Conservation (phyloP, 2,797 vertebrate genomes). For the Falco concolor region DNA sequence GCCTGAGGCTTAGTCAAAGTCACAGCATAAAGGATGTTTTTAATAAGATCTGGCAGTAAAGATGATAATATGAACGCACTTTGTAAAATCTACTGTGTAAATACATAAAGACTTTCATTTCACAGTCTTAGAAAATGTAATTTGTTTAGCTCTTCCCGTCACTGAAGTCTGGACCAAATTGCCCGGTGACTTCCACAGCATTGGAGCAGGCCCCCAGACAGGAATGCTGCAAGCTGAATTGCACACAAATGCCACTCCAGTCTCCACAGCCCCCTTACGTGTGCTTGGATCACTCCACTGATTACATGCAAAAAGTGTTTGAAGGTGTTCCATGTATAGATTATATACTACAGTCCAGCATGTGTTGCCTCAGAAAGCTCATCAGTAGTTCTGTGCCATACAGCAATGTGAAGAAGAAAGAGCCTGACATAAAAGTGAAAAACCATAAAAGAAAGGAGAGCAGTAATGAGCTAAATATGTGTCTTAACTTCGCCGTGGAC, state of each 20-base stretch:
- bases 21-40: background rate
- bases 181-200: background rate
- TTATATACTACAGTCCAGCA: background rate
- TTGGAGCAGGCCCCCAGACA: background rate
- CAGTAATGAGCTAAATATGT: constrained; percentile 41
- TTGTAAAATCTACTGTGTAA: background rate
- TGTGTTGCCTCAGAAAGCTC: background rate
- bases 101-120: background rate
- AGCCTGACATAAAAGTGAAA: constrained; percentile 20
- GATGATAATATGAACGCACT: background rate
- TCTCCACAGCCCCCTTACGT: background rate
- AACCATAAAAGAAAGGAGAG: constrained; percentile 18
- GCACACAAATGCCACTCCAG: background rate
- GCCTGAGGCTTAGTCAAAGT: background rate
- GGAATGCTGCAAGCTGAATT: background rate
- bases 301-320: background rate
- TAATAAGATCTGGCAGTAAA: background rate
- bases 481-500: constrained; percentile 12
- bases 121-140: background rate
- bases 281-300: background rate
- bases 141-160: background rate
- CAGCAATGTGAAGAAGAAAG: constrained; percentile 2
- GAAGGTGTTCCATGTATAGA: background rate
- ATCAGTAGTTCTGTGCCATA: background rate
- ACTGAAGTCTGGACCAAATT: background rate